Conservation (phyloP, 2,888 invertebrate genomes). For the Morpho deidamia region DNA sequence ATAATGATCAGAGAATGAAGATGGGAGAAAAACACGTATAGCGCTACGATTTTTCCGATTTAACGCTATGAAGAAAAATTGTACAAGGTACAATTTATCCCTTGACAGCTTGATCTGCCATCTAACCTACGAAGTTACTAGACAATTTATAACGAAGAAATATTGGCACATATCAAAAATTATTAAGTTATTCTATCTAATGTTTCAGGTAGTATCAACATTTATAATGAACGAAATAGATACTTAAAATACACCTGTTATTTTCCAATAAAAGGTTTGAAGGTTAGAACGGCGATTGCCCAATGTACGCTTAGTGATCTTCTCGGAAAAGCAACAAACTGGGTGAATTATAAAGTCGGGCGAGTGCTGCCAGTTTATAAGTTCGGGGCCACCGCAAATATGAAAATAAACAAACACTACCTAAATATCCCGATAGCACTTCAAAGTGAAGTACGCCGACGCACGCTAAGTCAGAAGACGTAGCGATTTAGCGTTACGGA, state of each 20-base stretch:
- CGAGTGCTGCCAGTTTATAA: conserved; percentile 51
- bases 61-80: too few relatives aligned
- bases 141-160: too few relatives aligned
- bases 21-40: too few relatives aligned
- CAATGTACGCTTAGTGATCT: not conserved
- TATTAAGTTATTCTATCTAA: too few relatives aligned
- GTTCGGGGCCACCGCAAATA: conserved; percentile 62
- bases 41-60: too few relatives aligned
- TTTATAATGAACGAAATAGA: not conserved
- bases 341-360: conserved; percentile 41
- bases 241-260: not conserved
- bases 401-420: conserved; percentile 71
- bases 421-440: conserved; percentile 69
- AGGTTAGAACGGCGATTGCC: not conserved
- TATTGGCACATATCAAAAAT: too few relatives aligned
- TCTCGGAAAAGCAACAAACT: conserved; percentile 24
- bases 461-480: conserved; percentile 9
- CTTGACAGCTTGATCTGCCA: too few relatives aligned
- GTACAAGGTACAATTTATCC: too few relatives aligned
- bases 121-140: too few relatives aligned
- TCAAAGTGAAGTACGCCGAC: conserved; percentile 53
- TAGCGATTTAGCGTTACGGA: not conserved
- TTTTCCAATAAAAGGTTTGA: not conserved
- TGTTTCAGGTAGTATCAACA: too few relatives aligned
- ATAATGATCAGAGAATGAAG: too few relatives aligned